Evolutionary conservation across 2,113 vertebrate species (phyloP).

Genomic region (Stomatorhinus ivindoensis): DNA sequence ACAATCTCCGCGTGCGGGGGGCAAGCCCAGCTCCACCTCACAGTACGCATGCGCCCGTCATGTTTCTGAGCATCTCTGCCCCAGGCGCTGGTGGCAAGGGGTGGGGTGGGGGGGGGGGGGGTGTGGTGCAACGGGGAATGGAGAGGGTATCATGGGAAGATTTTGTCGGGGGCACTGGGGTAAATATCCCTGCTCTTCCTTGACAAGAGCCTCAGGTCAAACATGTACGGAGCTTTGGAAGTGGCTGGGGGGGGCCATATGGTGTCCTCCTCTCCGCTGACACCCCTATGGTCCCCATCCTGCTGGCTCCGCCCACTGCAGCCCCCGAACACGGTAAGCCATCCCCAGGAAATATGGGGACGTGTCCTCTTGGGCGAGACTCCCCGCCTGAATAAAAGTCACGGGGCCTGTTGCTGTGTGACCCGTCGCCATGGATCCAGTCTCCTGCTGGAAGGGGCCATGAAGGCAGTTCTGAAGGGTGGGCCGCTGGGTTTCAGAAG

Average conservation of each 20-base stretch:
- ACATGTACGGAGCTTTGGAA: constrained; percentile 10
- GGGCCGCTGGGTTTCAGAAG: not conserved
- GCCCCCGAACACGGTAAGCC: not conserved
- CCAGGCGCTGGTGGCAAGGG: constrained; percentile 21
- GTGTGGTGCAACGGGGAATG: not conserved
- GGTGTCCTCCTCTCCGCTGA: not conserved
- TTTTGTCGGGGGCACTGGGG: constrained; percentile 31
- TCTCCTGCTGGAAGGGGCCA: not conserved
- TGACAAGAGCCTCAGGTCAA: constrained; percentile 35
- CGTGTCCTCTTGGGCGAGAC: not conserved
- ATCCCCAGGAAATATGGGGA: not conserved
- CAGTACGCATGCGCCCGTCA: not conserved
- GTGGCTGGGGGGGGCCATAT: not conserved
- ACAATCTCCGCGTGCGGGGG: not conserved
- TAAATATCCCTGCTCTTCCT: constrained; percentile 34
- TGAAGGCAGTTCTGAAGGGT: not conserved
- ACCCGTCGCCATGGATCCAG: not conserved
- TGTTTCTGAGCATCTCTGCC: constrained; percentile 15
- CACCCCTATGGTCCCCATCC: not conserved
- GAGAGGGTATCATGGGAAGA: constrained; percentile 30
- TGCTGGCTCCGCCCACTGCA: not conserved
- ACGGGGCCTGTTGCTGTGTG: not conserved
- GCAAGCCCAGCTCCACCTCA: not conserved
- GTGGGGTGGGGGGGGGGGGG: not conserved
- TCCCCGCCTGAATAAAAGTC: not conserved